These are phyloP conservation scores for Ormyrus pomaceus DNA, from an alignment of 2,888 invertebrate genomes.

Conservation along the genomic window DNA sequence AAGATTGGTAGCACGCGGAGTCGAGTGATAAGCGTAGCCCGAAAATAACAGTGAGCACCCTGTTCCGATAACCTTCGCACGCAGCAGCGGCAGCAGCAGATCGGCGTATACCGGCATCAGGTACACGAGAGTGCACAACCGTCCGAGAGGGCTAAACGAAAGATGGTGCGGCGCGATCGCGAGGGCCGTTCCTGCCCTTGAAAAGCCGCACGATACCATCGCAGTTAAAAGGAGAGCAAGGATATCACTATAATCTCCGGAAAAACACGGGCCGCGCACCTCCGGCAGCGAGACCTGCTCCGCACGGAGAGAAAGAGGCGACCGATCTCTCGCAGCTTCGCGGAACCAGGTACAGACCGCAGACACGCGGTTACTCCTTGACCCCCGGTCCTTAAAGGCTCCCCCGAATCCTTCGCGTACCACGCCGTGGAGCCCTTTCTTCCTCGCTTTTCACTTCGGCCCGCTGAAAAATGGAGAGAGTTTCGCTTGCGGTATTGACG, in stretches of 20 bases:
- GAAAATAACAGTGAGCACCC: conserved; percentile 63
- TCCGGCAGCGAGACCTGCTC: no score
- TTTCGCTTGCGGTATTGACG: no score
- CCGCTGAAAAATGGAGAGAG: conserved; percentile 20
- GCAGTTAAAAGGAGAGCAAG: not conserved
- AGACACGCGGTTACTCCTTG: not conserved
- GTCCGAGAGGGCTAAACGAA: no score
- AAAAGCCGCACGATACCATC: conserved; percentile 16
- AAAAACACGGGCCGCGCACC: conserved; percentile 5
- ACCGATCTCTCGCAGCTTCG: not conserved
- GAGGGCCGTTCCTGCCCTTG: conserved; percentile 51
- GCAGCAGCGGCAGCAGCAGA: not conserved
- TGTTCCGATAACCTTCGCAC: conserved; percentile 57
- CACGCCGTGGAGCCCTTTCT: not conserved
- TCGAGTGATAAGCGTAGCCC: conserved; percentile 56
- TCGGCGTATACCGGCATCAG: no score
- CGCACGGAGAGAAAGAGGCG: no score
- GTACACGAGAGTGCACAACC: conserved; percentile 41
- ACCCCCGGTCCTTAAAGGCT: not conserved
- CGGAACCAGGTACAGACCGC: not conserved
- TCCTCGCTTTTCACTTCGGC: not conserved
- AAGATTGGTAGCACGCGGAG: conserved; percentile 16
- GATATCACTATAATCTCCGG: conserved; percentile 20
- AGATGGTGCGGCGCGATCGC: conserved; percentile 69
- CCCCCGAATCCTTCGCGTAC: not conserved